A percentile compares a stretch with the other conserved stretches of the same genome.
phyloP scores from a whole-genome alignment of 1,140 invertebrate species.

The Heterodera carotae region DNA sequence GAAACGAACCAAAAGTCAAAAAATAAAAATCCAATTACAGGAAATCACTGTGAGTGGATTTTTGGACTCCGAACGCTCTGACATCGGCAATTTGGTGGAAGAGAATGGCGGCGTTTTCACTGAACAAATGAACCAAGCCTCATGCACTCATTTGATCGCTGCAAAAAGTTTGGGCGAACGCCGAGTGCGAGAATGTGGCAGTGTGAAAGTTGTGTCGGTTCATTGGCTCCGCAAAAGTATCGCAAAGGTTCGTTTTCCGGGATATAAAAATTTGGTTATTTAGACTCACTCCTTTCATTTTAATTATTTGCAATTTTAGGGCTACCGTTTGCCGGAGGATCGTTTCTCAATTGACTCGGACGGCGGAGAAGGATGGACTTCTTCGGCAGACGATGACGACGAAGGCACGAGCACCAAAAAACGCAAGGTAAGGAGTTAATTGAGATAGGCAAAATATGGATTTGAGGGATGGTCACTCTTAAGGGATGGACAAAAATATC shows the following conservation, averaged over 20 bases:
- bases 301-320: constrained; percentile 8
- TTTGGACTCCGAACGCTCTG: background rate
- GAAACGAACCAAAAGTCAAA: too few relatives aligned
- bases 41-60: constrained; percentile 28
- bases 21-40: background rate
- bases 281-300: background rate
- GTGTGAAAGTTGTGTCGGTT: constrained; percentile 9
- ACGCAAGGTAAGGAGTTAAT: too few relatives aligned
- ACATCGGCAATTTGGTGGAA: constrained; percentile 24
- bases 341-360: background rate
- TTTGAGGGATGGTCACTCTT: too few relatives aligned
- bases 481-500: too few relatives aligned
- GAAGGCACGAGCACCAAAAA: too few relatives aligned
- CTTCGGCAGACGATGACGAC: background rate
- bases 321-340: constrained; percentile 4
- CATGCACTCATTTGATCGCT: constrained; percentile 27
- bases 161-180: constrained; percentile 19
- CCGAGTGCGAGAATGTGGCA: constrained; percentile 16
- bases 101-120: constrained; percentile 29
- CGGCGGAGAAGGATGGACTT: background rate
- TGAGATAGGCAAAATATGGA: too few relatives aligned
- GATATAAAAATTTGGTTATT: too few relatives aligned
- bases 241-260: constrained; percentile 11
- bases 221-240: constrained; percentile 28
- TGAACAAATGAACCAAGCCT: constrained; percentile 14